Evolutionary conservation across 2,888 invertebrate species (phyloP).

Genomic region (Plutella xylostella): DNA sequence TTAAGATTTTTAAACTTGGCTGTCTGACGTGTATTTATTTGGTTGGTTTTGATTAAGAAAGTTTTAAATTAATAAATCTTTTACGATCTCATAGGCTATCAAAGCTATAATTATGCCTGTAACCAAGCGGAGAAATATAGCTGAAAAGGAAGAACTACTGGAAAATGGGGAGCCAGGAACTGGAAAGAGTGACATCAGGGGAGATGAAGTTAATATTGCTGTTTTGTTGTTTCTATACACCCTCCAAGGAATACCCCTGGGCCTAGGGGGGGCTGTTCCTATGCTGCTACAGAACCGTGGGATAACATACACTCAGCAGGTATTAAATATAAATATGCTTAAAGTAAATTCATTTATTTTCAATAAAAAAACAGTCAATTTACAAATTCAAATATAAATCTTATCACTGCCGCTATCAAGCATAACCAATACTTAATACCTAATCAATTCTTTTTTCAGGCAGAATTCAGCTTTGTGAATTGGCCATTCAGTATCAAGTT

Average conservation of each 20-base stretch:
- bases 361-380: neutral
- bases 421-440: neutral
- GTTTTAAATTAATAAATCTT: conserved; percentile 13
- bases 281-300: conserved; percentile 94
- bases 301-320: conserved; percentile 94
- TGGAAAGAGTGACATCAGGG: conserved; percentile 68
- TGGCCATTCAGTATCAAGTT: conserved; percentile 96
- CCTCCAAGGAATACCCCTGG: conserved; percentile 95
- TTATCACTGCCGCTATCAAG: neutral
- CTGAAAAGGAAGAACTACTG: conserved; percentile 49
- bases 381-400: neutral
- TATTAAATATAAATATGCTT: conserved; percentile 19
- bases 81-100: conserved; percentile 38
- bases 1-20: conserved; percentile 12
- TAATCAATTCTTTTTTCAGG: conserved; percentile 60
- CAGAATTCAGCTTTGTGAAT: conserved; percentile 91
- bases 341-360: conserved; percentile 1
- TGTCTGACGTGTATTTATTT: conserved; percentile 45
- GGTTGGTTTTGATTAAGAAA: no score
- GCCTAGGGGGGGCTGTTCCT: conserved; percentile 93
- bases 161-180: conserved; percentile 46
- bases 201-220: conserved; percentile 84
- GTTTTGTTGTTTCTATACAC: conserved; percentile 93
- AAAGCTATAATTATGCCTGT: conserved; percentile 46
- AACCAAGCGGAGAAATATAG: conserved; percentile 49